Evolutionary conservation across 1,140 invertebrate genomes (phyloP), one percentile per base, ranked within the genome.

Genomic region (Calliphora vicina): DNA sequence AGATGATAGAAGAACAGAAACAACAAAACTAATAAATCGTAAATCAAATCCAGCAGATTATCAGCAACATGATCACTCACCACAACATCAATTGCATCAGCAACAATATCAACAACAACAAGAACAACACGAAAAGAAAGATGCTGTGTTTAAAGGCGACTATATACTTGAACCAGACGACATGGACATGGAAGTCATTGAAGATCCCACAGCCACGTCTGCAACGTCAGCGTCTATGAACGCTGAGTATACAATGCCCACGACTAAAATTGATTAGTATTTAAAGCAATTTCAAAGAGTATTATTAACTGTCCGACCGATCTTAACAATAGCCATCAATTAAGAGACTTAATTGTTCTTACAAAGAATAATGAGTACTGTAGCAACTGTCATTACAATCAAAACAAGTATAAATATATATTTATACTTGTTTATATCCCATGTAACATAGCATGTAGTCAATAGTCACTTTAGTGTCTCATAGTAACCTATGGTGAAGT

Each of bases 191-290:
- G 15, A 61, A 9, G 67, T 26, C 35, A 42, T 29, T 29, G 80
- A 81, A 82, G 35, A 15, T 15, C 12, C 81, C 35, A 45, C 67
- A 26, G 10, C 35, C 20, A 35, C 67, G 15, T 42, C 42, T 25
- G 29, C 35, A 26, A 72, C 35, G 25, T 26, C 5, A 12, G 26
- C 17, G 12, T 45, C 84, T 13, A 84, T 85, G 61, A 83, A 85
- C 15, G 85, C 84, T 2, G 88, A 89, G 27, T 88, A 88, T 45
- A 85, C 85, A 35, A 90, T 89, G 87, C 87, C 86, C 8, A 89
- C 89, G 43, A 90, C 87, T 10, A 90, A 88, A 83, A 90, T 90
- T 83, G 88, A 90, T 87, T 90, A 90, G 88, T 90, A 90, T 76
- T 85, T 80, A 85, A 23, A 81, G 26, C 42, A 74, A 35, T 35